phyloP scores from a whole-genome alignment of 2,797 vertebrate genomes.

The Mionectes olivaceus region DNA sequence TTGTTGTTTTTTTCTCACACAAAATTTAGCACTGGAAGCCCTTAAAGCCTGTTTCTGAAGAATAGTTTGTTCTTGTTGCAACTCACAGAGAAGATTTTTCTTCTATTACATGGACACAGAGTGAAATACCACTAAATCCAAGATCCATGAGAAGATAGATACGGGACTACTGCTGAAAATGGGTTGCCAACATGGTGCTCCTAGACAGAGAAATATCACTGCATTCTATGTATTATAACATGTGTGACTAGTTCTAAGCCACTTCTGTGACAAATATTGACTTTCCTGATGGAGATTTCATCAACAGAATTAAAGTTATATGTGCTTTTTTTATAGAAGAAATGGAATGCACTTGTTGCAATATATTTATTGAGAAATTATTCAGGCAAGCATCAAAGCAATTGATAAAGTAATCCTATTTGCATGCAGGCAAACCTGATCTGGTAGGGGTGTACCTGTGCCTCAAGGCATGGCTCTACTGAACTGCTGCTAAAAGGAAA shows the following conservation, averaged over 20 bases:
- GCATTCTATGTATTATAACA: neutral
- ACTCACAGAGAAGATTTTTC: conserved; percentile 2
- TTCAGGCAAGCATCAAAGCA: neutral
- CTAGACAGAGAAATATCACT: neutral
- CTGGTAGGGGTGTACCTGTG: neutral
- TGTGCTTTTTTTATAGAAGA: neutral
- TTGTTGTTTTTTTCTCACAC: conserved; percentile 40
- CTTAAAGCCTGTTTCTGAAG: conserved; percentile 1
- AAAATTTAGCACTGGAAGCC: conserved; percentile 4
- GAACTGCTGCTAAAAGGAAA: neutral
- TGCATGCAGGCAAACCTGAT: neutral
- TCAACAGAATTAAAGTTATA: neutral
- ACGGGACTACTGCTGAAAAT: neutral
- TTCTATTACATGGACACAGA: neutral
- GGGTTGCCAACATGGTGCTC: neutral
- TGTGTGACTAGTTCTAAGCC: neutral
- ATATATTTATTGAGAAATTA: neutral
- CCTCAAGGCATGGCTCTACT: fast-evolving
- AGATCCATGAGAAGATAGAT: neutral
- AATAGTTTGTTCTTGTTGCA: neutral
- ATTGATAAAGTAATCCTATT: neutral
- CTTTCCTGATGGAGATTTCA: neutral
- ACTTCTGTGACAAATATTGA: neutral
- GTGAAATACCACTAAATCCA: conserved; percentile 2
- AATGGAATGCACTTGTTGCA: neutral